Evolutionary conservation across 2,888 invertebrate genomes (phyloP).

Genomic region (Himalopsyche kuldschensis): DNA sequence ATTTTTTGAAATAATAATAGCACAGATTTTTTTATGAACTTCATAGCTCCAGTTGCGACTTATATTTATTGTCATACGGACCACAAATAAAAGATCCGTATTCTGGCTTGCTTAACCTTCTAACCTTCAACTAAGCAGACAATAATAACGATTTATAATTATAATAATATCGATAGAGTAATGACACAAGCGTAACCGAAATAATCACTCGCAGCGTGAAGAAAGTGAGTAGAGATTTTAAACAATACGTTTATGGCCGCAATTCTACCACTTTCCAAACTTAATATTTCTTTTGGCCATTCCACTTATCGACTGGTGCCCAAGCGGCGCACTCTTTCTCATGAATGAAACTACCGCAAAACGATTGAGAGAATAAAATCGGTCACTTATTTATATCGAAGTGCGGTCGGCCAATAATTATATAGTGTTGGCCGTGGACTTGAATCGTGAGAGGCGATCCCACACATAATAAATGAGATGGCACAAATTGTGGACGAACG

Average conservation of each 20-base stretch:
- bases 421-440: background rate
- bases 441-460: background rate
- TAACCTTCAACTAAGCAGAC: too few relatives aligned
- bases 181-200: background rate
- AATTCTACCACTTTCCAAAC: background rate
- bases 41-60: too few relatives aligned
- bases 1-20: too few relatives aligned
- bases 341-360: background rate
- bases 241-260: background rate
- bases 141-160: too few relatives aligned
- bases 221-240: background rate
- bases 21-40: too few relatives aligned
- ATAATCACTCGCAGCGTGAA: background rate
- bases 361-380: background rate
- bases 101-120: too few relatives aligned
- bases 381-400: background rate
- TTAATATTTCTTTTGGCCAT: background rate
- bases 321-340: background rate
- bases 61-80: too few relatives aligned
- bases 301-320: background rate
- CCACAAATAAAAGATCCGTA: too few relatives aligned
- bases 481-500: too few relatives aligned
- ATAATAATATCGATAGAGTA: background rate
- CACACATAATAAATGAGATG: background rate
- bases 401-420: background rate